A percentile compares a stretch with the other conserved stretches of the same genome.
Conservation (phyloP, 1,140 invertebrate species). For the Drosophila nigrodunni region DNA sequence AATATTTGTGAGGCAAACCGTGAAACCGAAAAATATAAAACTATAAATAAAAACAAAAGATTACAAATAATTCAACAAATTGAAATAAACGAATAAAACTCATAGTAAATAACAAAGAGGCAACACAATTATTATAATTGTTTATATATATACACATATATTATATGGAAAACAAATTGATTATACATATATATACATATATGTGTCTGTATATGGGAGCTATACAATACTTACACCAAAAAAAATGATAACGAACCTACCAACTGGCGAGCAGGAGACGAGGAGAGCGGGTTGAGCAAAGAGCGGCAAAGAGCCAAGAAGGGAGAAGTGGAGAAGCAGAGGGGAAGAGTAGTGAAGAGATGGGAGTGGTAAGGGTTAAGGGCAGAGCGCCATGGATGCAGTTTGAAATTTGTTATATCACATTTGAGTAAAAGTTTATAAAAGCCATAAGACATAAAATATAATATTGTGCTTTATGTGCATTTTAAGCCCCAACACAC, state of each 20-base stretch:
- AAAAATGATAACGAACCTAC: constrained; percentile 56
- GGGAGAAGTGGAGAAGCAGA: neutral
- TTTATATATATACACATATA: constrained; percentile 80
- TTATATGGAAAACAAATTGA: constrained; percentile 70
- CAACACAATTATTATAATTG: constrained; percentile 76
- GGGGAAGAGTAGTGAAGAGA: neutral
- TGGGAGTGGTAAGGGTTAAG: neutral
- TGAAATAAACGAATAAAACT: constrained; percentile 37
- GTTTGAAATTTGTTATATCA: constrained; percentile 71
- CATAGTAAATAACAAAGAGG: constrained; percentile 47
- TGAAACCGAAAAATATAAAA: constrained; percentile 26
- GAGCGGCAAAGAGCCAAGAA: neutral
- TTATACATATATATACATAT: constrained; percentile 79
- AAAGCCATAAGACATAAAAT: constrained; percentile 67
- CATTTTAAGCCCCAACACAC: constrained; percentile 58
- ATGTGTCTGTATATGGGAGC: constrained; percentile 70
- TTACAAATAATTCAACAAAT: constrained; percentile 5
- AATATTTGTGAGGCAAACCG: constrained; percentile 66
- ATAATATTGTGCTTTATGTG: constrained; percentile 80
- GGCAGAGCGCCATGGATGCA: constrained; percentile 2
- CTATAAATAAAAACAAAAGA: no score
- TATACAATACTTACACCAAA: constrained; percentile 71
- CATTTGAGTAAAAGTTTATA: constrained; percentile 71
- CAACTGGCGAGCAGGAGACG: constrained; percentile 21
- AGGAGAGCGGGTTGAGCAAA: neutral